Evolutionary conservation across 2,888 invertebrate genomes (phyloP).

Genomic region (Hirtodrosophila alboralis): DNA sequence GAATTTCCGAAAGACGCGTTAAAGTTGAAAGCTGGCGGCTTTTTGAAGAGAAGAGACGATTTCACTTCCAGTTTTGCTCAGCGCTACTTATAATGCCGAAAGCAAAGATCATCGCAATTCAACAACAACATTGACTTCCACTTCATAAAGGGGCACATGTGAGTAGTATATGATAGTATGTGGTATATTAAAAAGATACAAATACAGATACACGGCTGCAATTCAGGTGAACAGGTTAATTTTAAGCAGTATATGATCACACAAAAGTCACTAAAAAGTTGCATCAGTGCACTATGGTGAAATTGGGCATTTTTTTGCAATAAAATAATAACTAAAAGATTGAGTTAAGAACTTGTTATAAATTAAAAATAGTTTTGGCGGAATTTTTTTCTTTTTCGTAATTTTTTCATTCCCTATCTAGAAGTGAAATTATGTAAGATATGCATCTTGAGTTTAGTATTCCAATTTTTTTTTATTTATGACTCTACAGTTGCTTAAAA

Average conservation of each 20-base stretch:
- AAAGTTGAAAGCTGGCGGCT: constrained; percentile 34
- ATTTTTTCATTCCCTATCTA: too few relatives aligned
- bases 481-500: too few relatives aligned
- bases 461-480: too few relatives aligned
- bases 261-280: constrained; percentile 35
- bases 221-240: constrained; percentile 65
- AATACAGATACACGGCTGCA: constrained; percentile 29
- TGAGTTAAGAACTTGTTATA: too few relatives aligned
- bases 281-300: constrained; percentile 41
- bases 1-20: constrained; percentile 49
- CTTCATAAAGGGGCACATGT: constrained; percentile 32
- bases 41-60: constrained; percentile 51
- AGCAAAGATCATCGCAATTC: constrained; percentile 62
- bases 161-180: too few relatives aligned
- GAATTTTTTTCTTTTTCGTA: too few relatives aligned
- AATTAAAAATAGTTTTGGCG: too few relatives aligned
- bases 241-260: constrained; percentile 30
- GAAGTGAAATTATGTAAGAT: too few relatives aligned
- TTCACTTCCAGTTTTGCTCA: constrained; percentile 66
- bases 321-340: too few relatives aligned
- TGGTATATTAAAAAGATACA: constrained; percentile 38
- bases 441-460: too few relatives aligned
- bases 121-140: constrained; percentile 55
- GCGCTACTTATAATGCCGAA: constrained; percentile 46
- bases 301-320: too few relatives aligned